Conservation (phyloP, 2,888 invertebrate genomes). For the Neoitamus cyanurus region DNA sequence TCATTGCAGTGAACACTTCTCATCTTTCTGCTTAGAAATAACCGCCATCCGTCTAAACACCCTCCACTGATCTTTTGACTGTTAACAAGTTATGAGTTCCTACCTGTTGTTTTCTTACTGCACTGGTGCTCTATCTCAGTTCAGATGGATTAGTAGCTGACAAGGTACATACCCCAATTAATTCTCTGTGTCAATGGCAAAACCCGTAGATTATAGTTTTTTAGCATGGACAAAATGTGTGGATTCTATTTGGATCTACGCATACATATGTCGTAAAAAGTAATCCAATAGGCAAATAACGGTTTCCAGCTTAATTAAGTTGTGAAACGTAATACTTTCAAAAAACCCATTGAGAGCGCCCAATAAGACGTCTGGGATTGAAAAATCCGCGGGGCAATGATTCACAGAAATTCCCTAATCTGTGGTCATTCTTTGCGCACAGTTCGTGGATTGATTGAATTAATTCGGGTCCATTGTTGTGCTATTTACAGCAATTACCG, state of each 20-base stretch:
- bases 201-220: too few species aligned
- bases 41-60: background rate
- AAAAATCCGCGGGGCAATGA: slow-evolving; percentile 31
- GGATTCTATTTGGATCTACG: too few species aligned
- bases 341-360: background rate
- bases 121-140: too few species aligned
- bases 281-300: background rate
- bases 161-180: too few species aligned
- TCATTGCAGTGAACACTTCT: background rate
- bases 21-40: background rate
- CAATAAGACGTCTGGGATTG: background rate
- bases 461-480: slow-evolving; percentile 32
- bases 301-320: background rate
- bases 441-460: slow-evolving; percentile 27
- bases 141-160: too few species aligned
- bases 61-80: background rate
- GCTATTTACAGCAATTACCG: slow-evolving; percentile 43
- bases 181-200: too few species aligned
- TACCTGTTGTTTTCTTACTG: too few species aligned
- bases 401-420: background rate
- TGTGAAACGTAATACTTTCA: background rate
- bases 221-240: too few species aligned
- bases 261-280: too few species aligned
- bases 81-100: too few species aligned
- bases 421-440: background rate